Evolutionary conservation across 2,113 vertebrate genomes (phyloP), one percentile per base, ranked within the genome.

Genomic region (Myotis lucifugus): DNA sequence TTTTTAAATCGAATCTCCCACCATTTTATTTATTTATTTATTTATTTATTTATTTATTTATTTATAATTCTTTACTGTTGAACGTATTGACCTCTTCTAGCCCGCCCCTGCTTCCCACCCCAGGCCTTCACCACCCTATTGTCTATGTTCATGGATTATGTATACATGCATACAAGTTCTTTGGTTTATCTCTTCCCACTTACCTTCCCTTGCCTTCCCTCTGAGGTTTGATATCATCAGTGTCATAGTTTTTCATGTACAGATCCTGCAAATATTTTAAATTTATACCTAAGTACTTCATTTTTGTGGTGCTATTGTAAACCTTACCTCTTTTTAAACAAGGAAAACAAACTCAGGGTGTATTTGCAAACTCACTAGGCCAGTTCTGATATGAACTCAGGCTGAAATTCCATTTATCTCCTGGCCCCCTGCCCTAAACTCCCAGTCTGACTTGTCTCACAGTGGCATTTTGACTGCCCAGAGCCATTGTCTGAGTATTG

Each of bases 231-330:
- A 59, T 8, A 59, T 93, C 21, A 85, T 85, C 52, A 76, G 15
- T 32, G 15, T 56, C 82, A 15, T n/a, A 66, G 42, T 69, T 88
- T 96, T 87, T 83, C 23, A 17, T 61, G 18, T 90, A 48, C 25
- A 85, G 48, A 73, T 85, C 29, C 17, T 88, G 23, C 50, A 85
- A 21, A 25, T 85, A 91, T 52, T 94, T 91, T 69, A 89, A 48
- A 85, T 89, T 73, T 89, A 92, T 89, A 85, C n/a, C 10, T 85
- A 74, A 56, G 27, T 50, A 69, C 52, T 91, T 88, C 9, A 59
- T 87, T 89, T 81, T 92, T 64, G 59, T 74, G 25, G 67, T 94
- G 32, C 67, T 93, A 3, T 74, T 90, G 42, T 96, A 93, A 79
- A 48, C 40, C 74, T 79, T 70, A 79, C 52, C 25, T 87, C 25